Conservation (phyloP, 2,888 invertebrate genomes). For the Hybos culiciformis region DNA sequence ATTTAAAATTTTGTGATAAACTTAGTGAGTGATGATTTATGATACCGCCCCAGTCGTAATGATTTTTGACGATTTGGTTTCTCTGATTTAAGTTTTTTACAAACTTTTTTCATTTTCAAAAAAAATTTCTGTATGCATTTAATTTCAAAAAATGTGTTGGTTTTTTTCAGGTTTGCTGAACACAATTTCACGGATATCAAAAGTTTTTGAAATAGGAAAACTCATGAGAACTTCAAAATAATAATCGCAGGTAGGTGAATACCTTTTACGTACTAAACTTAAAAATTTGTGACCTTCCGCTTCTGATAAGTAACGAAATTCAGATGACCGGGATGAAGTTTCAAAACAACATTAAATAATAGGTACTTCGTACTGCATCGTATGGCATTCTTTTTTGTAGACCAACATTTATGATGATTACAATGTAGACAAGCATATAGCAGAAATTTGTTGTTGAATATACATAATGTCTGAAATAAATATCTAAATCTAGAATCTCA, state of each 20-base stretch:
- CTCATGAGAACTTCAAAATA: no score
- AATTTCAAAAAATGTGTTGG: no score
- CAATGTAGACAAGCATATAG: slow-evolving; percentile 20
- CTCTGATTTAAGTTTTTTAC: not conserved
- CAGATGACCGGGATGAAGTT: not conserved
- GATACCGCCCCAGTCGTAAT: slow-evolving; percentile 14
- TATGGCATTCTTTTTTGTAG: not conserved
- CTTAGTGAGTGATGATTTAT: slow-evolving; percentile 7
- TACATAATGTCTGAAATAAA: slow-evolving; percentile 15
- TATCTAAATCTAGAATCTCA: slow-evolving; percentile 8
- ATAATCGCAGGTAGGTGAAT: no score
- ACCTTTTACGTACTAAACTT: not conserved
- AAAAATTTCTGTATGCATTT: not conserved
- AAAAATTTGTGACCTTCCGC: not conserved
- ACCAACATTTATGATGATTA: slow-evolving; percentile 14
- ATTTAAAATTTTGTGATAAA: no score
- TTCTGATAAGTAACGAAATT: not conserved
- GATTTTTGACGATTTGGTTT: slow-evolving; percentile 10
- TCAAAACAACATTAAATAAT: not conserved
- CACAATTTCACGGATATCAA: no score
- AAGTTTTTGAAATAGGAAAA: no score
- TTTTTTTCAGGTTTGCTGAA: not conserved
- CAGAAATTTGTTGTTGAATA: slow-evolving; percentile 18
- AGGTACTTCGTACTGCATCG: not conserved
- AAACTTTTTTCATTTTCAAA: not conserved